Evolutionary conservation across 2,113 vertebrate genomes (phyloP).

Genomic region (Acinonyx jubatus): DNA sequence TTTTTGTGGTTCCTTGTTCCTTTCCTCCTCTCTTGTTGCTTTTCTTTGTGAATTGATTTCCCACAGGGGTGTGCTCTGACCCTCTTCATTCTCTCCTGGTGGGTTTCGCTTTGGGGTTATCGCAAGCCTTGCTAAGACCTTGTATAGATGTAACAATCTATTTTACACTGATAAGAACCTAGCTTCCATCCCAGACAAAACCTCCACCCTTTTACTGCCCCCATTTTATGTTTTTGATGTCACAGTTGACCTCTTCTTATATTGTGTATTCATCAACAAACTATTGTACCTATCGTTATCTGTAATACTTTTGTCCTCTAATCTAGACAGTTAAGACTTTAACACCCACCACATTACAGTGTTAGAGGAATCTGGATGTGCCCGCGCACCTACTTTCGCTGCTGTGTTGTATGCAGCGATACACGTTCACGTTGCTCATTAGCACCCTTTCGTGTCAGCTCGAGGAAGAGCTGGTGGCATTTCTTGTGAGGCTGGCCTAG

Average conservation of each 20-base stretch:
- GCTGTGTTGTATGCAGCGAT: not conserved
- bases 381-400: too few species aligned
- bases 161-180: too few species aligned
- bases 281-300: too few species aligned
- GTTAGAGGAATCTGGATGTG: not conserved
- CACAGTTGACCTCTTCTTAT: not conserved
- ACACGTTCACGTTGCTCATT: not conserved
- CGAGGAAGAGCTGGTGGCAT: not conserved
- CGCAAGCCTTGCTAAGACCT: not conserved
- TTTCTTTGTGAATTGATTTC: too few species aligned
- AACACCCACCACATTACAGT: not conserved
- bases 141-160: rapidly evolving
- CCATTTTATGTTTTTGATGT: not conserved
- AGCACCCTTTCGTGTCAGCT: too few species aligned
- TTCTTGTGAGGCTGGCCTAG: not conserved
- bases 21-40: not conserved
- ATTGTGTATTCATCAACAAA: not conserved
- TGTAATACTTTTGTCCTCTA: not conserved
- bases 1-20: rapidly evolving
- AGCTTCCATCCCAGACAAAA: not conserved
- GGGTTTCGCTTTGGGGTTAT: not conserved
- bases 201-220: not conserved
- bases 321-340: too few species aligned
- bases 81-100: rapidly evolving
- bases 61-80: rapidly evolving